These are phyloP conservation scores for Microctonus hyperodae DNA, from an alignment of 2,888 invertebrate genomes.

Conservation along the genomic window DNA sequence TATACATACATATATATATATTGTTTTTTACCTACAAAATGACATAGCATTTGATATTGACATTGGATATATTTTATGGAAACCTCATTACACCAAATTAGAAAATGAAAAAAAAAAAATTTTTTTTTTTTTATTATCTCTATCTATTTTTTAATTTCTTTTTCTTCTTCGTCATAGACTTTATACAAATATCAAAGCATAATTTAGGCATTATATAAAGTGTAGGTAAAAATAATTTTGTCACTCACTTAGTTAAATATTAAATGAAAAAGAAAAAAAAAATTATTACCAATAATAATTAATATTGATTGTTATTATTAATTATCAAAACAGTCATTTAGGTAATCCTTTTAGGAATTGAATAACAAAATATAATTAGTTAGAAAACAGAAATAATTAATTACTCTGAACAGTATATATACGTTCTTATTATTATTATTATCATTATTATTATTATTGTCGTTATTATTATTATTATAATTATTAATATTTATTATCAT, in stretches of 20 bases:
- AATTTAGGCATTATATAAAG: conserved; percentile 34
- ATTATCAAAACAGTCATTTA: conserved; percentile 13
- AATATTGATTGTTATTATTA: conserved; percentile 8
- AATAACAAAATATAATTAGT: conserved; percentile 42
- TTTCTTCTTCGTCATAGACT: conserved; percentile 59
- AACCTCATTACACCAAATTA: conserved; percentile 56
- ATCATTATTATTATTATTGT: conserved; percentile 39
- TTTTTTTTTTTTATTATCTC: conserved; percentile 18
- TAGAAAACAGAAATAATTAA: conserved; percentile 46
- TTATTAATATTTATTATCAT: conserved; percentile 41
- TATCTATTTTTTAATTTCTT: conserved; percentile 24
- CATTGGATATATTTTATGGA: conserved; percentile 60
- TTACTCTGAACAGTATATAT: conserved; percentile 42
- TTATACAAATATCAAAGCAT: conserved; percentile 48
- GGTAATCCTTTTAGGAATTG: conserved; percentile 30
- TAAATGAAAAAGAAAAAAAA: background rate
- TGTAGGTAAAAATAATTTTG: conserved; percentile 29
- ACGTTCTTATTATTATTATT: too few relatives aligned
- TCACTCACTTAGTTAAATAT: conserved; percentile 28
- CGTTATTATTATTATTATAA: conserved; percentile 34
- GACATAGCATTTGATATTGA: conserved; percentile 58
- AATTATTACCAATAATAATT: too few relatives aligned
- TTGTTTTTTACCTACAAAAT: conserved; percentile 57
- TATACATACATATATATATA: conserved; percentile 39
- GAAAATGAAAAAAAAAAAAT: conserved; percentile 23